phyloP scores from a whole-genome alignment of 2,113 vertebrate genomes.

The Hippocampus guttulatus region DNA sequence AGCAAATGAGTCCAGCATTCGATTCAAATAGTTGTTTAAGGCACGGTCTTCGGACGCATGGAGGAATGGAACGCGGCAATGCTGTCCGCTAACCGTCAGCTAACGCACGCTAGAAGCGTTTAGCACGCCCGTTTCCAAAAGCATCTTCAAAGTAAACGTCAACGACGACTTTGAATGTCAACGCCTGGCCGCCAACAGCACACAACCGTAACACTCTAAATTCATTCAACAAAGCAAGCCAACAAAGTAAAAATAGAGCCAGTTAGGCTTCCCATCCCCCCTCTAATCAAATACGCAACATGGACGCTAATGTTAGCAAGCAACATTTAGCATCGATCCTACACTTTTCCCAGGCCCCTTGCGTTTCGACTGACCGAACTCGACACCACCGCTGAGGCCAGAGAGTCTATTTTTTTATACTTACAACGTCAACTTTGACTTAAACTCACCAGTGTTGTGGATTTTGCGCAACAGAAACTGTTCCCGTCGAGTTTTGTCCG shows the following conservation, averaged over 20 bases:
- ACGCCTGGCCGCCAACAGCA: fast-evolving
- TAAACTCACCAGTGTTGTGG: slow-evolving; percentile 13
- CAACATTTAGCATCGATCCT: slow-evolving; percentile 9
- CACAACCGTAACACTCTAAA: fast-evolving
- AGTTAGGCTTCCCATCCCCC: neutral
- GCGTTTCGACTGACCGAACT: neutral
- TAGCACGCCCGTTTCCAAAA: neutral
- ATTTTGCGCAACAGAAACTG: neutral
- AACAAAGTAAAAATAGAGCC: neutral
- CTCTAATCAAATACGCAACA: neutral
- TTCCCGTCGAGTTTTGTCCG: slow-evolving; percentile 1
- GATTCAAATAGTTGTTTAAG: neutral
- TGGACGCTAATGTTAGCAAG: neutral
- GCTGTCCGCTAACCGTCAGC: neutral
- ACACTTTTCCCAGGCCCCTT: fast-evolving
- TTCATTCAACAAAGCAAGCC: neutral
- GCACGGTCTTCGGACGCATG: neutral
- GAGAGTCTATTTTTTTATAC: neutral
- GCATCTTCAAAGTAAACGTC: neutral
- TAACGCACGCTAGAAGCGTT: slow-evolving; percentile 9
- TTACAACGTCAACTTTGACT: too few relatives aligned
- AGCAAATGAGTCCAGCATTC: neutral
- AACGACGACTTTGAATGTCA: too few relatives aligned
- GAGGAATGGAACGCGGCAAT: neutral
- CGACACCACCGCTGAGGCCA: fast-evolving